Evolutionary conservation across 2,888 invertebrate genomes (phyloP), one percentile per base, ranked within the genome.

Genomic region (Neoscelio sp.): DNA sequence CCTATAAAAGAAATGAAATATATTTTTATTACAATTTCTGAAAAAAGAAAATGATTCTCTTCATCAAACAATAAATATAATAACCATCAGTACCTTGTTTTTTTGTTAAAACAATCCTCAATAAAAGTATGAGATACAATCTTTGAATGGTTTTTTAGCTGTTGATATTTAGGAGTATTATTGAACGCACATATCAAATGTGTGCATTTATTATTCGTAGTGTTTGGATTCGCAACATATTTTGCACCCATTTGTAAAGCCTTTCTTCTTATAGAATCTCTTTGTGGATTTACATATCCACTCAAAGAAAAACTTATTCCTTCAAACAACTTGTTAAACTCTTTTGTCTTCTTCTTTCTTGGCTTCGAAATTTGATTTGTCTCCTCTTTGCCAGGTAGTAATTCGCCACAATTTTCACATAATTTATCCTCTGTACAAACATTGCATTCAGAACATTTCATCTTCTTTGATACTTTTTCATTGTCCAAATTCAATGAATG

Each of bases 261-360:
- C 62, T 90, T 89, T 42, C 79, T 82, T 12, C 90, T 83, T 12
- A 90, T 87, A 12, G 88, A 83, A 64, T 90, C 89, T 50, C 90
- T 86, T 54, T 89, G 85, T 2, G 90, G 90, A 86, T 90, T 90
- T 0, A 88, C 85, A 10, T 90, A 90, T 2, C 90, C 90, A 74
- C 90, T 90, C 2, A 90, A 82, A 0, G 90, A 83, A 81, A 90
- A 90, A 1, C 65, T 82, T 6, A 89, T 62, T 30, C 82, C 86
- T 3, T 85, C 85, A 35, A 90, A 84, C 2, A 90, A 80, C 70
- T 87, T 84, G 7, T 46, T 71, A 76, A 90, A 90, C 13, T 74
- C 64, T 67, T 83, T 86, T 28, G 77, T 84, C 0, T 52, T 64
- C 52, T 80, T 85, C 2, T 17, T 17, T 15, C 10, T 8, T 1